These are phyloP conservation scores for Desoria tigrina DNA, from an alignment of 2,888 invertebrate genomes.

Conservation along the genomic window DNA sequence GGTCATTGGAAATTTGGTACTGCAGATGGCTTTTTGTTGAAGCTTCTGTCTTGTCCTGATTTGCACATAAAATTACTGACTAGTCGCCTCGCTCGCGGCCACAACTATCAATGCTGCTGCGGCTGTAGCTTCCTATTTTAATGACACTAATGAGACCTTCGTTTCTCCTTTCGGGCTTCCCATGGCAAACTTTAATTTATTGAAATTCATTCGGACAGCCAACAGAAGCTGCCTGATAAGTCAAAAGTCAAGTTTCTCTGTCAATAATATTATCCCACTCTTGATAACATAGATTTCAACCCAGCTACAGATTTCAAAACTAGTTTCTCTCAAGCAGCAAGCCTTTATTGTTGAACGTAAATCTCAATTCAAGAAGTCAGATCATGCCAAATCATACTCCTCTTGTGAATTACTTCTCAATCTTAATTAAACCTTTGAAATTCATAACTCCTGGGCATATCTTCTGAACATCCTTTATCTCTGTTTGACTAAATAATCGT, in stretches of 20 bases:
- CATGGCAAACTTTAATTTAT: constrained; percentile 21
- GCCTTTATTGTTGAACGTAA: not conserved
- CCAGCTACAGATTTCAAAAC: not conserved
- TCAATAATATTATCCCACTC: constrained; percentile 6
- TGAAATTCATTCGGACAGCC: constrained; percentile 14
- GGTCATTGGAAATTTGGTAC: constrained; percentile 20
- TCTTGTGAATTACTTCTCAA: not conserved
- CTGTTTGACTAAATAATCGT: constrained; percentile 4
- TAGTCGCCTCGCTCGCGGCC: constrained; percentile 17
- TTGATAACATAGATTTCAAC: not conserved
- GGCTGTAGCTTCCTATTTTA: constrained; percentile 20
- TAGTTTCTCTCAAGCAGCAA: not conserved
- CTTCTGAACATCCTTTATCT: not conserved
- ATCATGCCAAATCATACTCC: constrained; percentile 12
- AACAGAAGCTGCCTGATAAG: constrained; percentile 21
- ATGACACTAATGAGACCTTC: constrained; percentile 26
- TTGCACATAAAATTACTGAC: constrained; percentile 23
- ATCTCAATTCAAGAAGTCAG: constrained; percentile 19
- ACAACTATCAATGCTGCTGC: constrained; percentile 8
- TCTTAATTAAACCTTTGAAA: not conserved
- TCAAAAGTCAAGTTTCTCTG: constrained; percentile 25
- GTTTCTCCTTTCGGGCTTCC: constrained; percentile 1
- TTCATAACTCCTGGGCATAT: not conserved
- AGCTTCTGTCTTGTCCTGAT: constrained; percentile 25
- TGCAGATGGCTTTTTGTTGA: constrained; percentile 19